Base-by-base conservation (phyloP, 2,888 invertebrate genomes). In the Eumerus sabulonum region DNA sequence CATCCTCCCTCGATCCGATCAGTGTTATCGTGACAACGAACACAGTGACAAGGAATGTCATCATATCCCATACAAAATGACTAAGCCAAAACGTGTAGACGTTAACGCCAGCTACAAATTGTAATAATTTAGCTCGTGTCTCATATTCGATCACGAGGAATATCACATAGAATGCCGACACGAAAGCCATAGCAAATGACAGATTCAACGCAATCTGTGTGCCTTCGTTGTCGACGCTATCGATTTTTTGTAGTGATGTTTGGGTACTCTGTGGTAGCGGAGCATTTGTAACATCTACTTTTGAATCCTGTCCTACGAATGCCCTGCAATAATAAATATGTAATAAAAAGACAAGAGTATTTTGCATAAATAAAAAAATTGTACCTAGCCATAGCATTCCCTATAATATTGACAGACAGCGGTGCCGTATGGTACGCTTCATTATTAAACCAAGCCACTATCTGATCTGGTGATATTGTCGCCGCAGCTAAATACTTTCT, bases 121-220 rank as follows among this genome's bases (percentile, higher is more conserved):
- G 95, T 19, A 95, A 89, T 50, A 95, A 91, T 85, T 95, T 95
- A 0, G 94, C 92, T 48, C 94, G 93, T 44, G 91, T 92, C n/a
- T 92, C 90, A 18, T 94, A 91, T 86, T 96, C 96, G 88, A 93
- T 87, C 36, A 88, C 86, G 76, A 90, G 85, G 81, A 93, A 93
- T 86, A 93, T 89, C 27, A 93, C 89, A 83, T 91, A 94, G 50
- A 93, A 92, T 1, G 87, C 84, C 54, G 92, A 91, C 1, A 93
- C 93, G 83, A 96, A 94, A n/a, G 93, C 92, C 88, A 96, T 91
- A 85, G 94, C 93, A 86, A 94, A 94, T 11, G 93, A 93, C 51
- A 95, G 90, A 82, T 93, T 94, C 68, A 93, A 92, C 0, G 94
- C 92, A 17, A 94, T 84, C 85, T 93, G 92, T 86, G 92, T 91